phyloP scores from a whole-genome alignment of 92 coral and sea anemone genomes.

The Umimayanthus chanpuru region DNA sequence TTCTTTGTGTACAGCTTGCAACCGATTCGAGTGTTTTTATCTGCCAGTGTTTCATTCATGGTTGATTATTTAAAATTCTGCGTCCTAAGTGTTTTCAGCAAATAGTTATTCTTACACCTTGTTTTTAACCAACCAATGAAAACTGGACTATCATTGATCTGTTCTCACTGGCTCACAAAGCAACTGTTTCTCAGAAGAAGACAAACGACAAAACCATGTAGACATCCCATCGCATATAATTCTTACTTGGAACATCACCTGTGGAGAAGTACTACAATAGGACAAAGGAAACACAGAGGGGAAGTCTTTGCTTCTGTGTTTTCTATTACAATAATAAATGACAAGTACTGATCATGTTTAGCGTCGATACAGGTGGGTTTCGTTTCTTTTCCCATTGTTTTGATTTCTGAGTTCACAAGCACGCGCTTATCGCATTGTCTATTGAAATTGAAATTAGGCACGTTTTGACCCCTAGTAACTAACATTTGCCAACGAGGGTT shows the following conservation, averaged over 20 bases:
- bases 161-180: not conserved
- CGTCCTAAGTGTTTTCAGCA: not conserved
- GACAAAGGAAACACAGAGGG: not conserved
- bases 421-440: not conserved
- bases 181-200: not conserved
- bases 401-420: not conserved
- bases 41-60: not conserved
- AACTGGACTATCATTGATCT: not conserved
- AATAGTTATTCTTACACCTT: not conserved
- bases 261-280: not conserved
- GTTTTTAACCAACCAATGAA: conserved; percentile 1
- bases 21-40: not conserved
- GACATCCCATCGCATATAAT: not conserved
- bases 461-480: not conserved
- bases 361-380: not conserved
- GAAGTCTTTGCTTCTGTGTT: not conserved
- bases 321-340: not conserved
- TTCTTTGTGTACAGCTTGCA: not conserved
- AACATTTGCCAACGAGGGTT: not conserved
- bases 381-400: not conserved
- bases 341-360: not conserved
- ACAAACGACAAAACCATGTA: not conserved
- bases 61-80: conserved; percentile 4
- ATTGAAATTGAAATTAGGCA: conserved; percentile 1
- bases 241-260: conserved; percentile 5